phyloP scores from a whole-genome alignment of 2,797 vertebrate species.

The Bryconaethiops microstoma region DNA sequence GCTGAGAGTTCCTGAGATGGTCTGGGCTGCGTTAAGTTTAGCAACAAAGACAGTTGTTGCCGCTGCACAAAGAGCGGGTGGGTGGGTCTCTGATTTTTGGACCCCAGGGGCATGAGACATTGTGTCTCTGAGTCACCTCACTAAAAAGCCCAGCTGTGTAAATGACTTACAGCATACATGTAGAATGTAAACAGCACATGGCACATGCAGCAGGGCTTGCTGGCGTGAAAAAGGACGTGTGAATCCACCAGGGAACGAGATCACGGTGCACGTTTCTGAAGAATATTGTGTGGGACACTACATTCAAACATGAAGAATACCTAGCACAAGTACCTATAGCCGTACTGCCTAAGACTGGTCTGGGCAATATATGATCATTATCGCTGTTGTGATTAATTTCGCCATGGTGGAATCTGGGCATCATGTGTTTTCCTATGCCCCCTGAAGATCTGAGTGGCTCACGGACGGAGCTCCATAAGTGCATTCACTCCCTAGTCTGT shows the following conservation, averaged over 20 bases:
- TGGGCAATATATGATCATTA: too few species aligned
- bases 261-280: slow-evolving; percentile 25
- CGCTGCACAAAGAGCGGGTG: slow-evolving; percentile 54
- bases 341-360: too few species aligned
- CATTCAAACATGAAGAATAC: neutral
- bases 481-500: too few species aligned
- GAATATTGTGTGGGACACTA: neutral
- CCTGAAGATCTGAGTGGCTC: too few species aligned
- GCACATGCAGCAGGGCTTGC: slow-evolving; percentile 60
- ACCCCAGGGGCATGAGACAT: slow-evolving; percentile 72
- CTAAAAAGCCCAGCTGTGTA: slow-evolving; percentile 79
- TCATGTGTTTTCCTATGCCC: too few species aligned
- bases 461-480: too few species aligned
- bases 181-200: slow-evolving; percentile 69
- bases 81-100: slow-evolving; percentile 69
- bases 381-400: too few species aligned
- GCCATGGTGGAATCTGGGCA: too few species aligned
- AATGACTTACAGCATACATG: slow-evolving; percentile 78
- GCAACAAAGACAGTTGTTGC: slow-evolving; percentile 40
- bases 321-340: neutral
- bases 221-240: slow-evolving; percentile 63
- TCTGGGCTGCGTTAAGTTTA: slow-evolving; percentile 27
- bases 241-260: slow-evolving; percentile 54
- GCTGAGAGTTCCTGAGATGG: slow-evolving; percentile 9
- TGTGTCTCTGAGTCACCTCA: slow-evolving; percentile 74